phyloP scores from a whole-genome alignment of 2,888 invertebrate species.

The Troides helena region DNA sequence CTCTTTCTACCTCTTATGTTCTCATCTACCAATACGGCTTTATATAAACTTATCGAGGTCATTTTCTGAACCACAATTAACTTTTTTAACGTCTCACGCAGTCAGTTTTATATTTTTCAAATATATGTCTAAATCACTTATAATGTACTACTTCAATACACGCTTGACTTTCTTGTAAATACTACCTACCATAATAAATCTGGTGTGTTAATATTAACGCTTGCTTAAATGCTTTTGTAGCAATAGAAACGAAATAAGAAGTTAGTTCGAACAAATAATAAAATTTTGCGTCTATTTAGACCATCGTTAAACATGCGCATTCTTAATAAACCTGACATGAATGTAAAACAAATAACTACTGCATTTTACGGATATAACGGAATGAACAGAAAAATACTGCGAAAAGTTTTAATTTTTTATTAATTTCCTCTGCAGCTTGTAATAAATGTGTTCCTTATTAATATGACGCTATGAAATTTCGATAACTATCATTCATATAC shows the following conservation, averaged over 20 bases:
- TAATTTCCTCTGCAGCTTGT: conserved; percentile 39
- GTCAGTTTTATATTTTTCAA: background rate
- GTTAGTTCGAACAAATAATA: conserved; percentile 51
- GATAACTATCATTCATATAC: background rate
- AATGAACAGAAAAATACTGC: conserved; percentile 46
- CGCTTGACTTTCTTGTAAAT: conserved; percentile 35
- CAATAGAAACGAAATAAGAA: conserved; percentile 51
- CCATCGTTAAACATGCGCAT: conserved; percentile 38
- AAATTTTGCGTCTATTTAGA: conserved; percentile 49
- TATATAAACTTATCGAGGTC: background rate
- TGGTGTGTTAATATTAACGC: conserved; percentile 46
- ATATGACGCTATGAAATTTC: background rate
- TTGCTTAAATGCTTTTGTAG: conserved; percentile 68
- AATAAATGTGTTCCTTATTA: conserved; percentile 15
- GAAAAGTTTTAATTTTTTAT: background rate
- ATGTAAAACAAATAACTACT: background rate
- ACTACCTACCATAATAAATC: conserved; percentile 37
- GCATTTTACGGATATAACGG: background rate
- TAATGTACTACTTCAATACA: conserved; percentile 12
- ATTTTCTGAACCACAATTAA: background rate
- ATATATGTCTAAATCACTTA: conserved; percentile 2
- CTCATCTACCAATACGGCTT: conserved; percentile 23
- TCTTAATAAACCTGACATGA: background rate
- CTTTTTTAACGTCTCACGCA: conserved; percentile 2
- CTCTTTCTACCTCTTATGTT: conserved; percentile 30